These are phyloP conservation scores for Drosophila siamana DNA, from an alignment of 2,888 invertebrate genomes.

Conservation along the genomic window DNA sequence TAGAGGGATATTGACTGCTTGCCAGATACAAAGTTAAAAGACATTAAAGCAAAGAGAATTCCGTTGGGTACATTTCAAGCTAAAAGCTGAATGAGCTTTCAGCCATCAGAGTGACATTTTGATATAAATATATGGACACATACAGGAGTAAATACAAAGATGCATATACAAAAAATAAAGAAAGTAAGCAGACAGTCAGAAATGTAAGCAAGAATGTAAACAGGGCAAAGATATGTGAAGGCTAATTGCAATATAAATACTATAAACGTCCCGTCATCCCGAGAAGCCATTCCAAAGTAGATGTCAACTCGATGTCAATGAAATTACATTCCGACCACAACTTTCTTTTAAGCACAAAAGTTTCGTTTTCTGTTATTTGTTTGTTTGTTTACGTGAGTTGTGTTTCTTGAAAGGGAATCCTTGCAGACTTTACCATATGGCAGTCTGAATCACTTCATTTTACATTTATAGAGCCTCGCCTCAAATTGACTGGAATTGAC, in stretches of 20 bases:
- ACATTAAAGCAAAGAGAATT: conserved; percentile 12
- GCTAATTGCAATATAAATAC: conserved; percentile 64
- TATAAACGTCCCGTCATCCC: conserved; percentile 29
- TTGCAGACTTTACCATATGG: conserved; percentile 57
- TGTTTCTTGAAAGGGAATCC: conserved; percentile 28
- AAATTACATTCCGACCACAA: conserved; percentile 39
- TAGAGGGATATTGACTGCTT: conserved; percentile 7
- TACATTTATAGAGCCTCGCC: conserved; percentile 45
- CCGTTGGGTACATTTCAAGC: conserved; percentile 35
- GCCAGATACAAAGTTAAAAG: background rate
- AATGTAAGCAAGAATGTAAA: conserved; percentile 2
- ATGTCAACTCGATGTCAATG: conserved; percentile 51
- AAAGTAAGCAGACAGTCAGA: background rate
- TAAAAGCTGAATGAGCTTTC: conserved; percentile 33
- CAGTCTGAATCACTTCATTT: conserved; percentile 28
- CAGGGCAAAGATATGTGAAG: conserved; percentile 30
- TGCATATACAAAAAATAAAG: background rate
- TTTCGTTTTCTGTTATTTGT: conserved; percentile 39
- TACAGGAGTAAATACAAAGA: conserved; percentile 1
- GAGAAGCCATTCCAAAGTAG: conserved; percentile 56
- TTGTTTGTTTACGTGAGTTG: conserved; percentile 29
- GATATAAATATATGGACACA: conserved; percentile 14
- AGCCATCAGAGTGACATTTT: conserved; percentile 13
- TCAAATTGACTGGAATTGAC: conserved; percentile 17
- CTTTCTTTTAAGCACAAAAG: conserved; percentile 52